Evolutionary conservation across 2,113 vertebrate species (phyloP).

Genomic region (Neotragus moschatus): DNA sequence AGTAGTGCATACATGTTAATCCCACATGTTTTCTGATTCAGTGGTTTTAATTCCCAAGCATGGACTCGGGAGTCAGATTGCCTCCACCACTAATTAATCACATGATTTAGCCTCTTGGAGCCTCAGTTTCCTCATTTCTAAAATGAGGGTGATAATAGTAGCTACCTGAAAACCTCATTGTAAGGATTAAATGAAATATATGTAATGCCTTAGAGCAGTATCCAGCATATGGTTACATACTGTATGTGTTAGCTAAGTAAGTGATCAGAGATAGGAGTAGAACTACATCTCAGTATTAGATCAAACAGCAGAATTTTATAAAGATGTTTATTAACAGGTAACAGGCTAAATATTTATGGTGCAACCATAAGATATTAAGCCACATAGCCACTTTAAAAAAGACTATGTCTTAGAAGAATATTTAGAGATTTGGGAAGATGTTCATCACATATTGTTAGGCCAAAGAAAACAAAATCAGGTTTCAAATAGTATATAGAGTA

Average conservation of each 20-base stretch:
- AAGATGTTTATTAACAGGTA: not conserved
- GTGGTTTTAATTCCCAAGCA: not conserved
- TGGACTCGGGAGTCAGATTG: not conserved
- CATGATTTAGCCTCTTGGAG: not conserved
- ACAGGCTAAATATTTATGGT: not conserved
- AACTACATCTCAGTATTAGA: not conserved
- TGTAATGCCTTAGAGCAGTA: not conserved
- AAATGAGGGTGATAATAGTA: not conserved
- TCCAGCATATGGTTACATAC: not conserved
- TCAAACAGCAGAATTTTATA: not conserved
- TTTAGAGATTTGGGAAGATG: not conserved
- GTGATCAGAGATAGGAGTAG: not conserved
- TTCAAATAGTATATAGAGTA: not conserved
- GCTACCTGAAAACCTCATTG: not conserved
- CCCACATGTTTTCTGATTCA: not conserved
- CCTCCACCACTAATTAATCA: not conserved
- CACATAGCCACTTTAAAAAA: not conserved
- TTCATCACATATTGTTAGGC: not conserved
- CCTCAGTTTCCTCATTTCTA: not conserved
- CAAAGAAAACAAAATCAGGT: not conserved
- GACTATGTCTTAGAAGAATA: not conserved
- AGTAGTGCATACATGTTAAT: not conserved
- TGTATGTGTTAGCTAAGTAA: not conserved
- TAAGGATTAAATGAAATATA: not conserved
- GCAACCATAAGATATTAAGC: not conserved